These are phyloP conservation scores for Tyto alba DNA, from an alignment of 2,113 vertebrate species.

Conservation along the genomic window DNA sequence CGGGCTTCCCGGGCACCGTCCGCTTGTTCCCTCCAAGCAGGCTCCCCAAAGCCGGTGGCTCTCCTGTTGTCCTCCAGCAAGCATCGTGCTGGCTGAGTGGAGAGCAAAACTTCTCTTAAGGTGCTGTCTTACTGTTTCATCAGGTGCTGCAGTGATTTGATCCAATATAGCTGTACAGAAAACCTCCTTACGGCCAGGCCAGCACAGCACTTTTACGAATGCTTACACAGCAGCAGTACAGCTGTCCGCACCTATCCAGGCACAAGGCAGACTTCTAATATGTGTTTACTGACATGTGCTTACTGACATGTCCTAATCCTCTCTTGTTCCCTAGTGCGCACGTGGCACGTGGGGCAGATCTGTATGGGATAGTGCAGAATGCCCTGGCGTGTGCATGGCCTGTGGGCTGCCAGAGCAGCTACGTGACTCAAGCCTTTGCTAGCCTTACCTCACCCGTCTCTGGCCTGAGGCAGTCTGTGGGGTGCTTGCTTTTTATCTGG, in stretches of 20 bases:
- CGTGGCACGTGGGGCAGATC: not conserved
- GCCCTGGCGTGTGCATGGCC: not conserved
- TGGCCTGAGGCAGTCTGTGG: not conserved
- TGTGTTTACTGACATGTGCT: not conserved
- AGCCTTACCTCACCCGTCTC: not conserved
- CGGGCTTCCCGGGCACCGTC: not conserved
- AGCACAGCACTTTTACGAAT: not conserved
- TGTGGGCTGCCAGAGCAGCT: not conserved
- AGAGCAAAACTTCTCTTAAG: not conserved
- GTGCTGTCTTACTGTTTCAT: too few species aligned
- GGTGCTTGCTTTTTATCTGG: not conserved
- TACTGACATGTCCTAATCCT: not conserved
- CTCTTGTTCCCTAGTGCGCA: not conserved
- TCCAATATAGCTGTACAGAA: not conserved
- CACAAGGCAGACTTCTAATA: not conserved
- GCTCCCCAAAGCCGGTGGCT: not conserved
- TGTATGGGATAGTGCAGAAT: not conserved
- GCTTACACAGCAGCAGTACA: not conserved
- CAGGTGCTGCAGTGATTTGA: not conserved
- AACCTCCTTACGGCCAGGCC: not conserved
- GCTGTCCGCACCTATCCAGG: not conserved
- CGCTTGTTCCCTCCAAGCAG: not conserved
- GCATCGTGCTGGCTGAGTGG: fast-evolving
- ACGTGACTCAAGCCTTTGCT: not conserved
- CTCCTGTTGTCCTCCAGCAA: not conserved